Conservation (phyloP, 1,140 invertebrate genomes). For the Papilio machaon region DNA sequence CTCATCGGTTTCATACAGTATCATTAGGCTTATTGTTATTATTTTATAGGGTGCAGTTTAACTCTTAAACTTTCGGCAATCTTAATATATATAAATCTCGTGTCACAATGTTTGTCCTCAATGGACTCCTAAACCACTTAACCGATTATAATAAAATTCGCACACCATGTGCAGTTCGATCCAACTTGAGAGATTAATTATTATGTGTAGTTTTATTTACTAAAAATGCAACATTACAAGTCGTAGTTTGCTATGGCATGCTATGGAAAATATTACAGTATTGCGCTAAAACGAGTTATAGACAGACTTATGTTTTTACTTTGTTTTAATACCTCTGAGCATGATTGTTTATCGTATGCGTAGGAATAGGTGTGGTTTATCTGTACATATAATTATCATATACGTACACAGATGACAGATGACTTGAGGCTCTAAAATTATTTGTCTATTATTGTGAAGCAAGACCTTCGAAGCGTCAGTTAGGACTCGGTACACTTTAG, state of each 20-base stretch:
- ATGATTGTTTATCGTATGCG: neutral
- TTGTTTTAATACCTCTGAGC: neutral
- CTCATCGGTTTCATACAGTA: no score
- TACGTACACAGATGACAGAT: neutral
- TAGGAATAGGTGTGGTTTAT: constrained; percentile 15
- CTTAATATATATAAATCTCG: no score
- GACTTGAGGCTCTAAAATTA: neutral
- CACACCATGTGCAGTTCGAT: no score
- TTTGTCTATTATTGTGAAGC: neutral
- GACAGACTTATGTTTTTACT: neutral
- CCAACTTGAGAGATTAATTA: no score
- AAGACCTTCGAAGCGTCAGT: neutral
- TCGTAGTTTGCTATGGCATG: neutral
- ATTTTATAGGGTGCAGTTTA: no score
- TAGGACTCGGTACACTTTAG: neutral
- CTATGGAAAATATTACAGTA: constrained; percentile 12
- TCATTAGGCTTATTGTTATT: no score
- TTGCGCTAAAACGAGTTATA: neutral
- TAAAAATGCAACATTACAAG: neutral
- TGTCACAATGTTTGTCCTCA: no score
- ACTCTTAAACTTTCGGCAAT: no score
- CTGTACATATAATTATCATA: neutral
- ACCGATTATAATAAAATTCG: no score
- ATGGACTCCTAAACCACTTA: no score
- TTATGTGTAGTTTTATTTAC: no score